phyloP scores from a whole-genome alignment of 1,140 invertebrate genomes.

The Caenorhabditis brenneri region DNA sequence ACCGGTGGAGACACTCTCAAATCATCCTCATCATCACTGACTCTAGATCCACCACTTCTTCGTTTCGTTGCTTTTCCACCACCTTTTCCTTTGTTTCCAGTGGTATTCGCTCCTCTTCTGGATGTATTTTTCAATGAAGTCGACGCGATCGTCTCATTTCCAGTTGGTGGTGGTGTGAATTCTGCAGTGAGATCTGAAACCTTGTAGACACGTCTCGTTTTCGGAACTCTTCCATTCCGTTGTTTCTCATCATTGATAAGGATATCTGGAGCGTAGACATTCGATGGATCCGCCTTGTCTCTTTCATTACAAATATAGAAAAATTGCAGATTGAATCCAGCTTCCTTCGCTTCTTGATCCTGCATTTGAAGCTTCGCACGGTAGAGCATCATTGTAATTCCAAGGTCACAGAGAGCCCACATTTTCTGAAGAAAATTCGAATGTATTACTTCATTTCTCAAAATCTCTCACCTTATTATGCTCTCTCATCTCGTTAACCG shows the following conservation, averaged over 20 bases:
- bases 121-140: neutral
- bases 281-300: slow-evolving; percentile 7
- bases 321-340: slow-evolving; percentile 16
- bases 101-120: neutral
- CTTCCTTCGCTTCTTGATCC: neutral
- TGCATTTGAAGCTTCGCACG: slow-evolving; percentile 37
- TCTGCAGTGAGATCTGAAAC: neutral
- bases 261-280: neutral
- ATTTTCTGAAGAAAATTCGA: neutral
- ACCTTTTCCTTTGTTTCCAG: neutral
- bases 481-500: neutral
- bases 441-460: neutral
- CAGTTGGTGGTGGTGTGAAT: neutral
- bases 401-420: slow-evolving; percentile 9
- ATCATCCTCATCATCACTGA: neutral
- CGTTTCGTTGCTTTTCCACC: neutral
- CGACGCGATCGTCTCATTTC: neutral
- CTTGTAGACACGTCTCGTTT: neutral
- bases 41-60: neutral
- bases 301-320: slow-evolving; percentile 10
- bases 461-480: neutral
- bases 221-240: neutral
- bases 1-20: neutral
- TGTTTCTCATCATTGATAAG: neutral
- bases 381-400: slow-evolving; percentile 25